phyloP scores from a whole-genome alignment of 2,888 invertebrate genomes.

The Ophioninae sp. region DNA sequence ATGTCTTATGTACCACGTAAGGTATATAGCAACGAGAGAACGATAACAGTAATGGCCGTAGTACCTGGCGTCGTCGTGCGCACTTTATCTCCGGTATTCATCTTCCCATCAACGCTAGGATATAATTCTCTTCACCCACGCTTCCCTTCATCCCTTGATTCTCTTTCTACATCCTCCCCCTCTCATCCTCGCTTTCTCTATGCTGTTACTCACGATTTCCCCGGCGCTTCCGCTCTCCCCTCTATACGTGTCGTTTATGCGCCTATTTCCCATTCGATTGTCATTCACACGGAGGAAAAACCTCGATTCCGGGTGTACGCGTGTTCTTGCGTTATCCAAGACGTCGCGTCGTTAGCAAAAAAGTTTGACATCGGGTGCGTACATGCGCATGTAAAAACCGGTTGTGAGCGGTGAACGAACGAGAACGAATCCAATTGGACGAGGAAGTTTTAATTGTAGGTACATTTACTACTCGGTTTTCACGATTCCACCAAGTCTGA shows the following conservation, averaged over 20 bases:
- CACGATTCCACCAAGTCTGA: neutral
- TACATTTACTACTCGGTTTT: neutral
- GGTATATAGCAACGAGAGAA: slow-evolving; percentile 52
- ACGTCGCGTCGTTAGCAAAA: slow-evolving; percentile 11
- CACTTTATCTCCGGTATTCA: slow-evolving; percentile 74
- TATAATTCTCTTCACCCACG: slow-evolving; percentile 68
- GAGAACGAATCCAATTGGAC: too few relatives aligned
- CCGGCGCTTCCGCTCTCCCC: neutral
- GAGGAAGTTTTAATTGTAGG: too few relatives aligned
- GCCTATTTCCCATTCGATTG: slow-evolving; percentile 73
- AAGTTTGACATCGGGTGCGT: neutral
- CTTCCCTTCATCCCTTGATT: slow-evolving; percentile 3
- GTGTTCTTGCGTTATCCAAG: slow-evolving; percentile 11
- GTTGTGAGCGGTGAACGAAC: neutral
- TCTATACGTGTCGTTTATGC: slow-evolving; percentile 68
- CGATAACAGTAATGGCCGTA: slow-evolving; percentile 71
- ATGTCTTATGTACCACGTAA: slow-evolving; percentile 18
- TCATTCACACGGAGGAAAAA: slow-evolving; percentile 21
- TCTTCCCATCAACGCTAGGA: slow-evolving; percentile 76
- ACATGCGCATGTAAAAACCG: neutral
- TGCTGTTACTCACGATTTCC: too few relatives aligned
- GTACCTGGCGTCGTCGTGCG: slow-evolving; percentile 69
- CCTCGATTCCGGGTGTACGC: slow-evolving; percentile 7
- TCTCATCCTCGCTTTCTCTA: slow-evolving; percentile 4
- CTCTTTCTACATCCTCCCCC: neutral